Evolutionary conservation across 2,888 invertebrate species (phyloP), one percentile per base, ranked within the genome.

Genomic region (Philaethria dido): DNA sequence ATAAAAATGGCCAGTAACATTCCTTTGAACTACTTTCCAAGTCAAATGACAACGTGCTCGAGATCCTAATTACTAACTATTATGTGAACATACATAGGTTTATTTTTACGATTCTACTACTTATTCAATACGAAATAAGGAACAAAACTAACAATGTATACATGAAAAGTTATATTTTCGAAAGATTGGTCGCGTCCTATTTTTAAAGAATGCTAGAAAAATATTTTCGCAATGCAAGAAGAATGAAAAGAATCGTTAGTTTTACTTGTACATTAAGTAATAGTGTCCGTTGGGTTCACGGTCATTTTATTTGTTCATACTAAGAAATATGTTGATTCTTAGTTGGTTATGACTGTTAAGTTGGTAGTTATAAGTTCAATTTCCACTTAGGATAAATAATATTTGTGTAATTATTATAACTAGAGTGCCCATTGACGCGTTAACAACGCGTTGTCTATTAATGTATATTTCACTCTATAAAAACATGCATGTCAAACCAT

Each of bases 151-250:
- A 29, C 52, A 29, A 5, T 20, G 68, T 72, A 71, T 16, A 65
- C 14, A 22, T 66, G 54, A 55, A 36, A 47, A 74, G 61, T n/a
- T 33, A 25, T 16, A 8, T 77, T 79, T 82, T 83, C 86, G 81
- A 81, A 83, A 76, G 80, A 90, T 92, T 91, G 75, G 90, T 82
- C 80, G 77, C 89, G 90, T 89, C 82, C 89, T 77, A 88, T 89
- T 88, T 89, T 82, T 78, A 52, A 39, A 60, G 59, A 47, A 57
- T 57, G 29, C 39, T 25, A 47, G 73, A 72, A 77, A 74, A 70
- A 68, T 71, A 76, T 82, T 88, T 88, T 87, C 83, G 87, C 87
- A 86, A 88, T 69, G n/a, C n/a, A 3, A n/a, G 16, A 44, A 13
- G 36, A 45, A 18, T 62, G 20, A 14, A 61, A 55, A 67, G 55